Conservation (phyloP, 1,140 invertebrate genomes). For the Cydia pomonella region DNA sequence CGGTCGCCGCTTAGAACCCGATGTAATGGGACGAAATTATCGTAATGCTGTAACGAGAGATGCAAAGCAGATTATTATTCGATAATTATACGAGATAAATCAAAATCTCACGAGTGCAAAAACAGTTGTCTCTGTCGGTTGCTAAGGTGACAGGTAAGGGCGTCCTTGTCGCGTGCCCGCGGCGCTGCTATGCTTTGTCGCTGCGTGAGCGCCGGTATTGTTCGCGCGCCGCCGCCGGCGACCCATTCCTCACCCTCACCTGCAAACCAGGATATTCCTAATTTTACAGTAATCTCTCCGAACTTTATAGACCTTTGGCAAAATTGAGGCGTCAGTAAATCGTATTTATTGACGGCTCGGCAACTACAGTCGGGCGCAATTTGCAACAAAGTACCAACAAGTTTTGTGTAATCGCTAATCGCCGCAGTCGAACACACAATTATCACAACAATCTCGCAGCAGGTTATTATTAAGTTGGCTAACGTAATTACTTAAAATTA, state of each 20-base stretch:
- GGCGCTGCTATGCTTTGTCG: slow-evolving; percentile 49
- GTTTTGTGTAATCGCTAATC: slow-evolving; percentile 66
- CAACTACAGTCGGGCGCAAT: slow-evolving; percentile 49
- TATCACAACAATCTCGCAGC: slow-evolving; percentile 46
- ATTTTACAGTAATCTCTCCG: slow-evolving; percentile 74
- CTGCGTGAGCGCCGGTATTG: slow-evolving; percentile 56
- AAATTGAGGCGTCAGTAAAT: slow-evolving; percentile 77
- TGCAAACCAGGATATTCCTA: slow-evolving; percentile 70
- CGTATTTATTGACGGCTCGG: slow-evolving; percentile 70
- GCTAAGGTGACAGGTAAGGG: slow-evolving; percentile 30
- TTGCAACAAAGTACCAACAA: slow-evolving; percentile 44
- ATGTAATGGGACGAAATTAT: slow-evolving; percentile 75
- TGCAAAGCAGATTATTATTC: slow-evolving; percentile 71
- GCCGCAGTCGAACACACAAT: slow-evolving; percentile 54
- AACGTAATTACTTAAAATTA: slow-evolving; percentile 26
- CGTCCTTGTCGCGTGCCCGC: slow-evolving; percentile 48
- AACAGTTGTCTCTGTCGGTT: slow-evolving; percentile 47
- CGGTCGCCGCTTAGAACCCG: slow-evolving; percentile 75
- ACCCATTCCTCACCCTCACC: slow-evolving; percentile 71
- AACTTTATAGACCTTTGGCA: slow-evolving; percentile 71
- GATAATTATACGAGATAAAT: slow-evolving; percentile 76
- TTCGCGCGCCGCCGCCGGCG: slow-evolving; percentile 61
- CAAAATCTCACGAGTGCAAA: slow-evolving; percentile 56
- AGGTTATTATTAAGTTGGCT: slow-evolving; percentile 27
- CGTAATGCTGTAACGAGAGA: slow-evolving; percentile 72